Evolutionary conservation across 2,888 invertebrate species (phyloP), one percentile per base, ranked within the genome.

Genomic region (Digitonthophagus gazella): DNA sequence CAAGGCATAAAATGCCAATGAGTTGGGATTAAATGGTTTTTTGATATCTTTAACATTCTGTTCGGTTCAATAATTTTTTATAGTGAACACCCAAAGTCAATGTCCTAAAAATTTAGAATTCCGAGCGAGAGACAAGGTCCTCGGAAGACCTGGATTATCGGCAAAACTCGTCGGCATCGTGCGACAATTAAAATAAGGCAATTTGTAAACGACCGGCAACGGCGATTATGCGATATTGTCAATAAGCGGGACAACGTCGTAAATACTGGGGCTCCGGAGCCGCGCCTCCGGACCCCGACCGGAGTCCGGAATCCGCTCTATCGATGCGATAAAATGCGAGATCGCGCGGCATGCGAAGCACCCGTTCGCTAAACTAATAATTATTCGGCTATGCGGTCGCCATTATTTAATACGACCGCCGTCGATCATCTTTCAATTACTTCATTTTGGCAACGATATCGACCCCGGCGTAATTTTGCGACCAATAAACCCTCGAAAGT

Each of bases 181-280:
- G 64, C 64, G 28, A 58, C 67, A 66, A 67, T 69, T 66, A 69
- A 69, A 69, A 67, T 67, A 64, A 67, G 66, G 67, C 64, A 69
- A 69, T 69, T 69, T 69, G 69, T 67, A 67, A 65, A 66, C 69
- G 63, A 57, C 28, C 54, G 55, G 58, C 44, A 55, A 58, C 57
- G 56, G 54, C 65, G 66, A 69, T 69, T 69, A 69, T 64, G 66
- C 69, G 69, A 69, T 69, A 69, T 67, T 69, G 67, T 69, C 57
- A 61, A 64, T 19, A 44, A 44, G 67, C 64, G 64, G 64, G 67
- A 69, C 69, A 69, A 65, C 64, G 56, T 69, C 67, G 55, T 69
- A 67, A 69, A 69, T 67, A 67, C 57, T 67, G 69, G 19, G 20
- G 58, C 65, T 68, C 68, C 8, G 28, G 6, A 44, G 28, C 28